phyloP scores from a whole-genome alignment of 1,140 invertebrate species.

The Wiebesia pumilae region DNA sequence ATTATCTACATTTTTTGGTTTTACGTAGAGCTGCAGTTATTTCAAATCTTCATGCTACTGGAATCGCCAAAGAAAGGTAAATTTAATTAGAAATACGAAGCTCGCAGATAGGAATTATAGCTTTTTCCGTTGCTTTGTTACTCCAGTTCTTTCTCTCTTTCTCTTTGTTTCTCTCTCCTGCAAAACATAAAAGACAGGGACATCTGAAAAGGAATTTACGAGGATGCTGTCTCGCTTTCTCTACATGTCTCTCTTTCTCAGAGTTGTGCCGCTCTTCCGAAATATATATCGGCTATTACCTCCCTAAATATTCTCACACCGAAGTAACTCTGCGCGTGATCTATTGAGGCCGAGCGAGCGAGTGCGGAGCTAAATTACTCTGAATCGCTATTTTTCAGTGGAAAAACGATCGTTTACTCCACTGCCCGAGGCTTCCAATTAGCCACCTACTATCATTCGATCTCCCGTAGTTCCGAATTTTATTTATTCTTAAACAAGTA shows the following conservation, averaged over 20 bases:
- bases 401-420: conserved; percentile 64
- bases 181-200: conserved; percentile 68
- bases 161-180: conserved; percentile 45
- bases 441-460: conserved; percentile 48
- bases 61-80: conserved; percentile 50
- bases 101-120: conserved; percentile 51
- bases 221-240: conserved; percentile 57
- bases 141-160: conserved; percentile 37
- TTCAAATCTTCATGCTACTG: conserved; percentile 40
- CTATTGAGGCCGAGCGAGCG: conserved; percentile 63
- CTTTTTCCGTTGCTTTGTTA: conserved; percentile 31
- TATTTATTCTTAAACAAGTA: conserved; percentile 18
- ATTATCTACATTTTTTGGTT: not conserved
- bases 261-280: conserved; percentile 68
- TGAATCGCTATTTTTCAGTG: conserved; percentile 72
- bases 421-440: conserved; percentile 46
- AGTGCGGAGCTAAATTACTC: conserved; percentile 71
- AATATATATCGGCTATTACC: conserved; percentile 75
- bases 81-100: conserved; percentile 70
- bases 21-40: not conserved
- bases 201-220: conserved; percentile 73
- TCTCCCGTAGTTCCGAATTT: conserved; percentile 25
- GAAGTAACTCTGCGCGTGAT: conserved; percentile 66
- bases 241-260: conserved; percentile 52
- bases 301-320: conserved; percentile 74